phyloP scores from a whole-genome alignment of 2,797 vertebrate genomes.

The Sebastiscus tertius region DNA sequence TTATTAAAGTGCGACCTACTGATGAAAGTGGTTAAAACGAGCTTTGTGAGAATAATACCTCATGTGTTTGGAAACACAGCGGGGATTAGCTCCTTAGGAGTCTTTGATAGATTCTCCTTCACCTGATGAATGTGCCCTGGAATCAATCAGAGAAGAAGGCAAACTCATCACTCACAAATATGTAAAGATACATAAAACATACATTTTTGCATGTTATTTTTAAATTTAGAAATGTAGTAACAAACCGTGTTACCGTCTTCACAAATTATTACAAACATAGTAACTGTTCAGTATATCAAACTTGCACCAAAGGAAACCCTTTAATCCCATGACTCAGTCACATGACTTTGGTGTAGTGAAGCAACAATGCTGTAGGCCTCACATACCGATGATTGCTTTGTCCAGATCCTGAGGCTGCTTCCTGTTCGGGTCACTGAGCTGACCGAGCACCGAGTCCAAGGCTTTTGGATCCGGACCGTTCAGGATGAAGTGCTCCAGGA shows the following conservation, averaged over 20 bases:
- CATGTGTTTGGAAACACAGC: slow-evolving; percentile 80
- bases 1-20: neutral
- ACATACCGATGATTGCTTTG: slow-evolving; percentile 77
- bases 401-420: slow-evolving; percentile 82
- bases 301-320: neutral
- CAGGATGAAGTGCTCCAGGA: slow-evolving; percentile 83
- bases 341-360: slow-evolving; percentile 24
- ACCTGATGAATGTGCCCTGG: slow-evolving; percentile 80
- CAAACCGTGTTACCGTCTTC: neutral
- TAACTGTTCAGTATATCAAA: neutral
- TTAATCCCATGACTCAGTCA: slow-evolving; percentile 13
- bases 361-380: slow-evolving; percentile 22
- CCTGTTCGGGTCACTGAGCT: slow-evolving; percentile 78
- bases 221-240: neutral
- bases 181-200: neutral
- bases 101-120: slow-evolving; percentile 76
- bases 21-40: neutral
- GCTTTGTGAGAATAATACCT: slow-evolving; percentile 70
- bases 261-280: neutral
- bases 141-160: slow-evolving; percentile 4
- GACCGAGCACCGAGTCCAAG: slow-evolving; percentile 70
- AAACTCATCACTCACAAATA: neutral
- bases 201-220: neutral
- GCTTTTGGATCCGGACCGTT: slow-evolving; percentile 77
- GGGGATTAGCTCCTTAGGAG: slow-evolving; percentile 74